Evolutionary conservation across 2,113 vertebrate species (phyloP).

Genomic region (Etheostoma spectabile): DNA sequence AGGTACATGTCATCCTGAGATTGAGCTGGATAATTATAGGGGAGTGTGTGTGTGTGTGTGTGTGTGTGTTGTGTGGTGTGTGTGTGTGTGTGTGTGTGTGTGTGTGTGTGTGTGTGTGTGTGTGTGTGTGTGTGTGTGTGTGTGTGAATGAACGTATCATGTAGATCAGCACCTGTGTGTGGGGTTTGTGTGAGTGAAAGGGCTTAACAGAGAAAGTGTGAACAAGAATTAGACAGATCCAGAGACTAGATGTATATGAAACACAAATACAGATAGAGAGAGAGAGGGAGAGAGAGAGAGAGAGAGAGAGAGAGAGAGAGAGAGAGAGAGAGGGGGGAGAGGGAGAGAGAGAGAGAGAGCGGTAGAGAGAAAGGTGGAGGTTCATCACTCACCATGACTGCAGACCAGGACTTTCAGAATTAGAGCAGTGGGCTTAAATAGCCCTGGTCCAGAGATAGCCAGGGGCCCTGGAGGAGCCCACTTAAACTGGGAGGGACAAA

Average conservation of each 20-base stretch:
- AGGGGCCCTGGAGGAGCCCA: slow-evolving; percentile 73
- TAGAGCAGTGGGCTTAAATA: slow-evolving; percentile 85
- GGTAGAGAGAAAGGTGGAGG: slow-evolving; percentile 64
- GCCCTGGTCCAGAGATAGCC: slow-evolving; percentile 81
- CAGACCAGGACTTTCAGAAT: slow-evolving; percentile 80
- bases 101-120: slow-evolving; percentile 16
- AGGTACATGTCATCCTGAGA: slow-evolving; percentile 23
- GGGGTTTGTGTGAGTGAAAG: slow-evolving; percentile 65
- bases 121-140: slow-evolving; percentile 17
- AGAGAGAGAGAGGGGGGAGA: slow-evolving; percentile 26
- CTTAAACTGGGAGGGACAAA: slow-evolving; percentile 65
- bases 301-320: slow-evolving; percentile 32
- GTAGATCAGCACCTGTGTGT: slow-evolving; percentile 68
- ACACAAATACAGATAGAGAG: slow-evolving; percentile 37
- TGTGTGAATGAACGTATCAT: slow-evolving; percentile 51
- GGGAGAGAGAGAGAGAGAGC: slow-evolving; percentile 38
- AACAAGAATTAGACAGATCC: slow-evolving; percentile 61
- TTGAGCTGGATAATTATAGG: slow-evolving; percentile 30
- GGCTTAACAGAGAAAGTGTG: slow-evolving; percentile 58
- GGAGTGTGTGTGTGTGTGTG: slow-evolving; percentile 14
- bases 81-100: slow-evolving; percentile 26
- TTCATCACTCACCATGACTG: slow-evolving; percentile 76
- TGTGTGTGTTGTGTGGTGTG: slow-evolving; percentile 22
- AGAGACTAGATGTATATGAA: slow-evolving; percentile 53
- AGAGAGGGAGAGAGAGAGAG: slow-evolving; percentile 15